Base-by-base conservation (phyloP, 2,797 vertebrate species). In the Pteropus rufus region DNA sequence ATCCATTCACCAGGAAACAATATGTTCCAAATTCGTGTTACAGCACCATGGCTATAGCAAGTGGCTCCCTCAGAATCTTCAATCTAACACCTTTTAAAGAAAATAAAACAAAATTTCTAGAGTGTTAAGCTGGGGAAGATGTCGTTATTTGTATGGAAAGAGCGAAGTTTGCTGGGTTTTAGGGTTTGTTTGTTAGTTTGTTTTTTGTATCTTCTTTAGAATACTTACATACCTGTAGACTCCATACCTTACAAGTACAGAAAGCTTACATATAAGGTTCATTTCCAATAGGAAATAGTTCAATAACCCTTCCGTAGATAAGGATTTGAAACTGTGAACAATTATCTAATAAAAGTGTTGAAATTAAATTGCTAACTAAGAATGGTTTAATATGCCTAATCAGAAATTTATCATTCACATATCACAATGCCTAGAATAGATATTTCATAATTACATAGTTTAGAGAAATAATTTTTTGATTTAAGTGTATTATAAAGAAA, bases 281-380 rank as follows among this genome's bases (percentile, higher is more conserved):
- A 83, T 90, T 97, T 95, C 93, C 62, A 93, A 8, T 12, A 92
- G 67, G 96, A n/a, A 21, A 31, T 49, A 94, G 7, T 12, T 93
- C 56, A 73, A 60, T 81, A 73, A 94, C 69, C 44, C 21, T 80
- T 4, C 65, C 21, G 54, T 21, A 94, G 54, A 87, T 46, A 92
- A 67, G 44, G 7, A 67, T 69, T 91, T 96, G 93, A 79, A 94
- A 96, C 2, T 29, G 2, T 76, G 65, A 96, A 88, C 4, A 92
- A 56, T 52, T 69, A 67, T 52, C n/a, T 64, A 86, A 44, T 36
- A 77, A 10, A 93, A 39, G 41, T 58, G 77, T 94, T 94, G 88
- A 72, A 93, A 77, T 46, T 93, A 93, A 93, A 73, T 64, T 85
- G 49, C 46, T 96, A 54, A 87, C 81, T 94, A 75, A 94, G 16